Evolutionary conservation across 1,140 invertebrate genomes (phyloP), one percentile per base, ranked within the genome.

Genomic region (Drosophila takahashii): DNA sequence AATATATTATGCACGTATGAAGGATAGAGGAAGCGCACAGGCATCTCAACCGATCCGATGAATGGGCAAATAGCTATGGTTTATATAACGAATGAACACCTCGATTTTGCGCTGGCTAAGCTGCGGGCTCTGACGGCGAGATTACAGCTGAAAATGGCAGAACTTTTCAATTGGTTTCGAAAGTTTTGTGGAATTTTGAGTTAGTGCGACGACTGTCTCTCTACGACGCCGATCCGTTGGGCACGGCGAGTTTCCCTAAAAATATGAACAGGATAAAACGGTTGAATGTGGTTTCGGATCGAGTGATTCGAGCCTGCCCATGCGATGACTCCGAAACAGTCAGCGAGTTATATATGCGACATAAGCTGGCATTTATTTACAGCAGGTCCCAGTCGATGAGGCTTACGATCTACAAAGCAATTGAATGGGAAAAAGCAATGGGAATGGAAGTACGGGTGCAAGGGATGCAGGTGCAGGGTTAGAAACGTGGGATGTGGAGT

Each of bases 181-280:
- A 81, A 64, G 36, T 77, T 76, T 59, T 83, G 64, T 79, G 83
- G 83, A 86, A 86, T 89, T 86, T 83, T 79, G 83, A 86, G 84
- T 87, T 81, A 87, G 61, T 53, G 70, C 60, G 69, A 67, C 62
- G 79, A 81, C 75, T 54, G 78, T 58, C 61, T 71, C 51, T 60
- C 50, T 86, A 81, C 69, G 65, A 64, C 79, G 65, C 69, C 61
- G 78, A 84, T 62, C 58, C 75, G 36, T 77, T 74, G 64, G 56
- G 48, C 44, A 74, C 77, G 73, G 51, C 77, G 67, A 81, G 79
- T 71, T 74, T 76, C 37, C 78, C 83, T 86, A 72, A 83, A 86
- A 86, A 67, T 56, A 83, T 70, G 67, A 52, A 81, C 58, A 83
- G 64, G 58, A 76, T 57, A 50, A 56, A 67, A 74, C 48, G 70